phyloP scores from a whole-genome alignment of 2,113 vertebrate genomes.

The Tragelaphus buxtoni region DNA sequence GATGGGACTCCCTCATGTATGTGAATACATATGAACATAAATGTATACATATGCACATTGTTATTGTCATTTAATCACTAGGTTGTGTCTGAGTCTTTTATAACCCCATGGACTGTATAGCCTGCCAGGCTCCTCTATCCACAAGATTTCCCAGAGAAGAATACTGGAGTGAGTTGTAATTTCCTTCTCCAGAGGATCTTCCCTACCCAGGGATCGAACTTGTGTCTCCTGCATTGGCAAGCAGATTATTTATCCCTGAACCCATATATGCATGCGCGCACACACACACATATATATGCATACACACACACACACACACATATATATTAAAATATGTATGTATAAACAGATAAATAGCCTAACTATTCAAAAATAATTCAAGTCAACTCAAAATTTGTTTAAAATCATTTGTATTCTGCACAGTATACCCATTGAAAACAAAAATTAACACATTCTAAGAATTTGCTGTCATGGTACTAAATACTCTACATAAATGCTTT shows the following conservation, averaged over 20 bases:
- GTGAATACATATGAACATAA: neutral
- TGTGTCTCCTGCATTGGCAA: neutral
- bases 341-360: neutral
- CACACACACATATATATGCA: neutral
- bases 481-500: neutral
- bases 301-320: rapidly evolving
- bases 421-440: neutral
- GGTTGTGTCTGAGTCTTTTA: neutral
- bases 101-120: neutral
- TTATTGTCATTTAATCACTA: neutral
- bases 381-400: neutral
- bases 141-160: neutral
- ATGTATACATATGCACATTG: neutral
- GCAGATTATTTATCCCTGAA: neutral
- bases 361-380: neutral
- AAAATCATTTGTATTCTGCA: neutral
- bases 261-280: rapidly evolving
- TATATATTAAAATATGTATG: neutral
- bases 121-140: neutral
- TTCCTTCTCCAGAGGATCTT: neutral
- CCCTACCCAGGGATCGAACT: neutral
- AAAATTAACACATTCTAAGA: neutral
- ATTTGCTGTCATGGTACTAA: neutral
- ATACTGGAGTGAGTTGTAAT: neutral
- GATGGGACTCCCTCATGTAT: neutral